Evolutionary conservation across 2,888 invertebrate genomes (phyloP).

Genomic region (Sphaerophoria taeniata): DNA sequence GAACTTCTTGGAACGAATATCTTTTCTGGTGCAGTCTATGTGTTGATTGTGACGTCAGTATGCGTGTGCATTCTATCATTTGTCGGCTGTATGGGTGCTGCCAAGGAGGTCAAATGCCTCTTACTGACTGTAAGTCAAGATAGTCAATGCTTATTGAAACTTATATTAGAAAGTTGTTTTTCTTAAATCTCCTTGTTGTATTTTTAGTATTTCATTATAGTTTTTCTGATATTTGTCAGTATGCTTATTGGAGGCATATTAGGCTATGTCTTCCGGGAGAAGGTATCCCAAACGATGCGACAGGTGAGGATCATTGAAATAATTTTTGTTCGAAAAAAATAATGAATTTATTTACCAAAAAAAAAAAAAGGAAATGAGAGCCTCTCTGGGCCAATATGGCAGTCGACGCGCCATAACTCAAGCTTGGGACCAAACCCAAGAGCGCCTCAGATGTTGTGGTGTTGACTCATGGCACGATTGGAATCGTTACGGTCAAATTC

Average conservation of each 20-base stretch:
- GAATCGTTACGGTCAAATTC: constrained; percentile 88
- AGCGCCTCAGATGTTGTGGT: constrained; percentile 92
- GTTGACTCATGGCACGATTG: constrained; percentile 90
- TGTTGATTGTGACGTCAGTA: constrained; percentile 92
- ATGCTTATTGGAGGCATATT: constrained; percentile 95
- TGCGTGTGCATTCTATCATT: constrained; percentile 92
- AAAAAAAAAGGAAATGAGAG: constrained; percentile 86
- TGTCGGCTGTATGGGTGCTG: constrained; percentile 96
- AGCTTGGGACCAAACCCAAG: constrained; percentile 95
- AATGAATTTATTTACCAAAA: background rate
- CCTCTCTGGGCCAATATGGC: constrained; percentile 89
- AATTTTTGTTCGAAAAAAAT: background rate
- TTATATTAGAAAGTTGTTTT: constrained; percentile 55
- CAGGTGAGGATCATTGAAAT: constrained; percentile 81
- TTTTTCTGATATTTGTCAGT: constrained; percentile 94
- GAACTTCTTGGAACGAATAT: constrained; percentile 93
- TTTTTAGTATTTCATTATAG: constrained; percentile 92
- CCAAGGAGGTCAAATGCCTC: constrained; percentile 96
- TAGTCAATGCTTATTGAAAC: constrained; percentile 6
- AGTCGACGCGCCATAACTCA: constrained; percentile 87
- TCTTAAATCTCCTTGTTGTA: constrained; percentile 42
- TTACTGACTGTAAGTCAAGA: constrained; percentile 90
- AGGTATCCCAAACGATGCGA: constrained; percentile 89
- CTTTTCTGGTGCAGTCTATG: constrained; percentile 93
- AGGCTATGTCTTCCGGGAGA: constrained; percentile 94